Conservation (phyloP, 1,140 invertebrate species). For the Apis dorsata region DNA sequence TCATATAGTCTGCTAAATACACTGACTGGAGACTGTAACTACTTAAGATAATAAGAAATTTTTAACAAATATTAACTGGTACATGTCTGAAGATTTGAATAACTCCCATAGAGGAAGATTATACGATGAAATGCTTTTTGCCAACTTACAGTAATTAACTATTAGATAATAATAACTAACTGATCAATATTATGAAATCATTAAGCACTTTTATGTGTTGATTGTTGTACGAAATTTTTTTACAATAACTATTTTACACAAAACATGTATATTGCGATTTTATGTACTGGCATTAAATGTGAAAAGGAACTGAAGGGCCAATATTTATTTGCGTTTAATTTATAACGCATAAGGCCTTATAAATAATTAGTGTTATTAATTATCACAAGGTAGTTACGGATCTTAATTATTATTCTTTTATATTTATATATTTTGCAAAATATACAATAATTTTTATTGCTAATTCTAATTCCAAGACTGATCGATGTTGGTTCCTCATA, state of each 20-base stretch:
- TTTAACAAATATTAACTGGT: constrained; percentile 65
- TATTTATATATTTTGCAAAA: constrained; percentile 77
- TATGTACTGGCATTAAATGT: constrained; percentile 59
- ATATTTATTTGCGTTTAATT: constrained; percentile 60
- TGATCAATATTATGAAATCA: constrained; percentile 66
- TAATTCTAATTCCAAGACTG: constrained; percentile 77
- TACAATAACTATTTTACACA: constrained; percentile 71
- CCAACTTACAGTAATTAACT: constrained; percentile 74
- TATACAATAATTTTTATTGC: constrained; percentile 73
- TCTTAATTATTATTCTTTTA: constrained; percentile 77
- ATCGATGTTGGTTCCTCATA: constrained; percentile 76
- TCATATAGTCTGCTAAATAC: constrained; percentile 57
- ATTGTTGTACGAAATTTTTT: constrained; percentile 72
- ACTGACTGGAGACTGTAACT: constrained; percentile 70
- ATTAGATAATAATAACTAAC: constrained; percentile 70
- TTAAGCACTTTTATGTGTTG: constrained; percentile 71
- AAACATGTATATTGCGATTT: constrained; percentile 58
- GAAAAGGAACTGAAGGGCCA: constrained; percentile 45
- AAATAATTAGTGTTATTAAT: constrained; percentile 65
- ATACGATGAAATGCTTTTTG: constrained; percentile 70
- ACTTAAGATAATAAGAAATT: constrained; percentile 67
- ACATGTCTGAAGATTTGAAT: constrained; percentile 64
- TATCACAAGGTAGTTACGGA: constrained; percentile 69
- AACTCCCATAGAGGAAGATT: constrained; percentile 52
- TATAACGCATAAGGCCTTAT: constrained; percentile 61